These are phyloP conservation scores for Stichopus chloronotus DNA, from an alignment of 35 echinoderm and acorn worm species.

Conservation along the genomic window DNA sequence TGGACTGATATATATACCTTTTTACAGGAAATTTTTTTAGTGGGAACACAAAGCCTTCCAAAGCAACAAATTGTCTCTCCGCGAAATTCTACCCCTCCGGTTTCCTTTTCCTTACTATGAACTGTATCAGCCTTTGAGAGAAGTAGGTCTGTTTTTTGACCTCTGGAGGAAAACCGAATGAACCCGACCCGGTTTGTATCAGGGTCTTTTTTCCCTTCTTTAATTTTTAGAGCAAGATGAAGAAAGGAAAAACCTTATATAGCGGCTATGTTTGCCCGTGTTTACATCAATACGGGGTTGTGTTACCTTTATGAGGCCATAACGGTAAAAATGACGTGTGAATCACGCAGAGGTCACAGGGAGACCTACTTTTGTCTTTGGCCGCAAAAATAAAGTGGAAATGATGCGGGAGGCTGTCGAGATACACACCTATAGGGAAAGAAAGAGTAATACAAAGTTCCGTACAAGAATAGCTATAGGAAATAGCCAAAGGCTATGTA, in stretches of 20 bases:
- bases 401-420: neutral
- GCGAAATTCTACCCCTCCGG: neutral
- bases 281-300: neutral
- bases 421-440: too few species aligned
- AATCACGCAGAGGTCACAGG: neutral
- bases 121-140: neutral
- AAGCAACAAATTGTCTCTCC: neutral
- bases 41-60: neutral
- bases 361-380: conserved; percentile 23
- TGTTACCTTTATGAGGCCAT: neutral
- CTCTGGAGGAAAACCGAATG: neutral
- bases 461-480: too few species aligned
- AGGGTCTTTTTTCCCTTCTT: neutral
- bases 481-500: too few species aligned
- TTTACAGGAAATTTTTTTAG: neutral
- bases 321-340: neutral
- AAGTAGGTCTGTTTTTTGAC: conserved; percentile 22
- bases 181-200: conserved; percentile 11
- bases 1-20: neutral
- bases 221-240: too few species aligned
- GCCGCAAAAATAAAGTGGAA: neutral
- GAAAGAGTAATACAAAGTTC: too few species aligned
- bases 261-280: neutral
- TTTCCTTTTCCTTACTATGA: neutral
- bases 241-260: neutral